Conservation (phyloP, 1,140 invertebrate species). For the Tetramorium alpestre region DNA sequence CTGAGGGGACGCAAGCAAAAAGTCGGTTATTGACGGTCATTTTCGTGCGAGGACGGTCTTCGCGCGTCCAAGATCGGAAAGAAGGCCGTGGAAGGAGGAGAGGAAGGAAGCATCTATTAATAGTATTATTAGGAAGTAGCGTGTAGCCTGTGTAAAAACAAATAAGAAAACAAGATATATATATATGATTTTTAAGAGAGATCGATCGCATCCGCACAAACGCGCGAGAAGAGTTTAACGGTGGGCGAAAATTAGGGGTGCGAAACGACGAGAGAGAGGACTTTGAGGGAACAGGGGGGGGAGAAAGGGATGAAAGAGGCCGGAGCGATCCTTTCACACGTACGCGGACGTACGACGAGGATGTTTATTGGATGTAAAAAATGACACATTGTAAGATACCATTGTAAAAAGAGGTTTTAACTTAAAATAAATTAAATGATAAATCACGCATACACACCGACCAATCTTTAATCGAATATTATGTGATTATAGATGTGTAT, state of each 20-base stretch:
- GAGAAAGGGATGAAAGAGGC: not conserved
- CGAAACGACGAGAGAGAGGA: conserved; percentile 13
- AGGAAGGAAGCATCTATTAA: conserved; percentile 79
- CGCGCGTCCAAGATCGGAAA: conserved; percentile 17
- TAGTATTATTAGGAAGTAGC: conserved; percentile 86
- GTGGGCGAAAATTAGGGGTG: not conserved
- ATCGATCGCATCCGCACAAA: conserved; percentile 48
- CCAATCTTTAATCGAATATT: conserved; percentile 68
- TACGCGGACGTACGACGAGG: conserved; percentile 60
- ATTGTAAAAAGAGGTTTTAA: conserved; percentile 86
- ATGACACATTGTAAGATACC: conserved; percentile 85
- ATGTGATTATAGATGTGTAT: conserved; percentile 52
- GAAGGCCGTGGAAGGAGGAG: not conserved
- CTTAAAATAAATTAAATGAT: conserved; percentile 86
- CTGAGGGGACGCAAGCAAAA: conserved; percentile 47
- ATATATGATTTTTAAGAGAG: conserved; percentile 54
- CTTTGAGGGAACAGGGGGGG: not conserved
- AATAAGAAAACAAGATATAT: not conserved
- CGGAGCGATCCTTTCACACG: conserved; percentile 53
- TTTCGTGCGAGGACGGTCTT: conserved; percentile 9
- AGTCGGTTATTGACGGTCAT: conserved; percentile 30
- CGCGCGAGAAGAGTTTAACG: not conserved
- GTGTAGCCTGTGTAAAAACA: conserved; percentile 81
- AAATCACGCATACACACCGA: conserved; percentile 78
- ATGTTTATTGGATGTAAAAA: conserved; percentile 80